These are phyloP conservation scores for Azorinus chamasolen DNA, from an alignment of 2,888 invertebrate species.

Conservation along the genomic window DNA sequence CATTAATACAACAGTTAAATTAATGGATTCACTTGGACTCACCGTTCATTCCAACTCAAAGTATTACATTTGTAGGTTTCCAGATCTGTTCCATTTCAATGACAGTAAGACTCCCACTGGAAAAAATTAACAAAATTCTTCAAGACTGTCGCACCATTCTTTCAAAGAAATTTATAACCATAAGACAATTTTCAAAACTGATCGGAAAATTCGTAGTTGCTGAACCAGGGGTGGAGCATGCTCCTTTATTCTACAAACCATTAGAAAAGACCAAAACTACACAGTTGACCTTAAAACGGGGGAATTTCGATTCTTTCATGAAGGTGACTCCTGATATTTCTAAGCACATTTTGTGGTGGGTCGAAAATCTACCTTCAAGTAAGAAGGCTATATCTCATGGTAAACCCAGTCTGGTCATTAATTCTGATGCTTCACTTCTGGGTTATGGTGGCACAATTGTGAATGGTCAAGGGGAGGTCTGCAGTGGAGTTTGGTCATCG, in stretches of 20 bases:
- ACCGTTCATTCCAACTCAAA: constrained; percentile 47
- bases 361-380: not conserved
- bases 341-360: constrained; percentile 10
- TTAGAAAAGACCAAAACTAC: constrained; percentile 53
- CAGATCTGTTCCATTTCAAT: constrained; percentile 49
- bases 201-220: constrained; percentile 56
- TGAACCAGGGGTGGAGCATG: constrained; percentile 57
- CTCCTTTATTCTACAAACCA: constrained; percentile 46
- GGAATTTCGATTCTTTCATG: constrained; percentile 17
- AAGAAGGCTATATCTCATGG: constrained; percentile 8
- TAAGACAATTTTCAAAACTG: constrained; percentile 43
- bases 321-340: not conserved
- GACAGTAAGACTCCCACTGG: constrained; percentile 32
- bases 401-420: not conserved
- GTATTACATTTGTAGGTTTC: constrained; percentile 60
- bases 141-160: constrained; percentile 27
- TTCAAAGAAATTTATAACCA: constrained; percentile 17
- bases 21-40: constrained; percentile 55
- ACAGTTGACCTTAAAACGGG: constrained; percentile 27
- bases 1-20: constrained; percentile 18
- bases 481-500: no score
- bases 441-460: no score
- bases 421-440: constrained; percentile 16
- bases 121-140: constrained; percentile 16
- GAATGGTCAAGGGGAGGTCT: no score